Percentiles rank a stretch among this genome's conserved stretches.
Conservation (phyloP, 1,140 invertebrate species). For the Monomorium pharaonis region DNA sequence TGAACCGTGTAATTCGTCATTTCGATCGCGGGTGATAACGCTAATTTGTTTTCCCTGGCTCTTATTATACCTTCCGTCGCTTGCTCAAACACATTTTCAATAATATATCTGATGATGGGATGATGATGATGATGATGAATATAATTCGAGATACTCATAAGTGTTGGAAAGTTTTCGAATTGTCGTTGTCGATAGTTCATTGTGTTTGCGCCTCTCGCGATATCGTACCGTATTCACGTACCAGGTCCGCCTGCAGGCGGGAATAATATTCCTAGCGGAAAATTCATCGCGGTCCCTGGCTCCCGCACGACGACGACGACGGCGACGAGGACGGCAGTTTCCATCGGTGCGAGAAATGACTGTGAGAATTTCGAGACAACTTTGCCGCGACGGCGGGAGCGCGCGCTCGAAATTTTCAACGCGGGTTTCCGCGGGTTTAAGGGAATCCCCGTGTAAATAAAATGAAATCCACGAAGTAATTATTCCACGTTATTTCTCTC, state of each 20-base stretch:
- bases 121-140: not conserved
- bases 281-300: conserved; percentile 31
- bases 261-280: conserved; percentile 57
- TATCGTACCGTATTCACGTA: not conserved
- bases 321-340: no score
- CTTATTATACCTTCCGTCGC: not conserved
- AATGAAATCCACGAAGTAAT: not conserved
- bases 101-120: not conserved
- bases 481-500: not conserved
- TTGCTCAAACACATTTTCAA: not conserved
- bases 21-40: conserved; percentile 15
- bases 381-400: not conserved
- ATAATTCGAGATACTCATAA: conserved; percentile 1
- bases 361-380: conserved; percentile 51
- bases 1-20: conserved; percentile 32
- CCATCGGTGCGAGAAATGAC: conserved; percentile 56
- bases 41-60: conserved; percentile 34
- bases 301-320: not conserved
- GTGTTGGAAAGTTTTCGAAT: not conserved
- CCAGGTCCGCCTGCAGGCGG: conserved; percentile 12
- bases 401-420: conserved; percentile 31
- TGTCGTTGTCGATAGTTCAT: conserved; percentile 13
- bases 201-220: conserved; percentile 12
- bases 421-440: not conserved
- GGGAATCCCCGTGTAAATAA: not conserved